Conservation (phyloP, 2,888 invertebrate species). For the Dilophus febrilis region DNA sequence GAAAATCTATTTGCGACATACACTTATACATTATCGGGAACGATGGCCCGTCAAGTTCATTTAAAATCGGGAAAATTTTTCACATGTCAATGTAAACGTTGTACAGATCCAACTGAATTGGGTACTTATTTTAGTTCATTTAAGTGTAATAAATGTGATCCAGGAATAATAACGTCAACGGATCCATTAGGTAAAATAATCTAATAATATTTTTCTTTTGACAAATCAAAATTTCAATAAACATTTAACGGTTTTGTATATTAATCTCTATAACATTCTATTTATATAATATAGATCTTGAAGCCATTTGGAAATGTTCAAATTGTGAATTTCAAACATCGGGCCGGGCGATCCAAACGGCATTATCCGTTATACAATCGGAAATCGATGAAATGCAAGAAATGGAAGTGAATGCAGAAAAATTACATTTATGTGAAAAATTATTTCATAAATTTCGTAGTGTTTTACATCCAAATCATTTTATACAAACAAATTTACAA, state of each 20-base stretch:
- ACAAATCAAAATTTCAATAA: too few relatives aligned
- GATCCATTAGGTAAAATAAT: slow-evolving; percentile 39
- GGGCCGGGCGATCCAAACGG: slow-evolving; percentile 41
- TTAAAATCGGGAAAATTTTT: slow-evolving; percentile 64
- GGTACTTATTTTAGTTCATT: slow-evolving; percentile 63
- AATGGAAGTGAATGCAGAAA: slow-evolving; percentile 37
- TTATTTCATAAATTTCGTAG: slow-evolving; percentile 43
- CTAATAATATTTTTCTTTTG: too few relatives aligned
- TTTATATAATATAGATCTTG: neutral
- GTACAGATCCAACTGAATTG: slow-evolving; percentile 62
- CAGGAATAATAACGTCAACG: slow-evolving; percentile 45
- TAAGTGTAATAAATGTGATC: slow-evolving; percentile 61
- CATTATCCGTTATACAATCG: slow-evolving; percentile 43
- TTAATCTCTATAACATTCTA: too few relatives aligned
- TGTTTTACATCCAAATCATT: slow-evolving; percentile 61
- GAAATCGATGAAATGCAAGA: slow-evolving; percentile 48
- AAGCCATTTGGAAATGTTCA: slow-evolving; percentile 23
- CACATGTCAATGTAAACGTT: slow-evolving; percentile 54
- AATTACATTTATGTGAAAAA: slow-evolving; percentile 47
- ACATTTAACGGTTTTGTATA: too few relatives aligned
- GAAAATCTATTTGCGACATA: slow-evolving; percentile 55
- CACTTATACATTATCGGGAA: slow-evolving; percentile 57
- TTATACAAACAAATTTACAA: slow-evolving; percentile 46
- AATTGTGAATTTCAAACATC: slow-evolving; percentile 46
- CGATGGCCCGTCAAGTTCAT: slow-evolving; percentile 48